Base-by-base conservation (phyloP, 2,797 vertebrate species). In the Sebastolobus altivelis region DNA sequence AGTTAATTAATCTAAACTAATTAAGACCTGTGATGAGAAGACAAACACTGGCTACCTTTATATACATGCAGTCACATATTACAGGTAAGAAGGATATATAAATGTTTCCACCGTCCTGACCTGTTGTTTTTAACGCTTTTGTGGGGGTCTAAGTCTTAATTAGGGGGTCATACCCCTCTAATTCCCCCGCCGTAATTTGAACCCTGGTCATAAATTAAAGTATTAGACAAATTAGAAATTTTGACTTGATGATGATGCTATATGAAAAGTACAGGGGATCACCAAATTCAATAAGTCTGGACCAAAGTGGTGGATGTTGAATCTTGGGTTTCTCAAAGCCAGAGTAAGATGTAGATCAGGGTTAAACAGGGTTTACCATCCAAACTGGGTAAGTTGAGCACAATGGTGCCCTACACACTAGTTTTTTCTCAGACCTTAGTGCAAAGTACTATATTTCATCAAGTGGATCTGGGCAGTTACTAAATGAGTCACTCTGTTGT, bases 1-100 rank as follows among this genome's bases (percentile, higher is more conserved):
- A 79, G 69, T 66, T 89, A 70, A 84, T 89, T 87, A 80, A 49
- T 82, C 65, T 25, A n/a, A 65, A 82, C 77, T 85, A 66, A 90
- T 83, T 85, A 76, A 83, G 85, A 85, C 22, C 13, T 37, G 65
- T 22, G 73, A 81, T 20, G 3, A 38, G 49, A 18, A 81, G 60
- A 71, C 60, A 56, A 14, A 62, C 60, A 62, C 67, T 6, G 14
- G 11, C 22, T 77, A 20, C 20, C 9, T 78, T 31, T 22, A 25
- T 4, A 55, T 22, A 12, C 31, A 58, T 5, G 0, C 54, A 40
- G 58, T 46, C 66, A 63, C 8, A 25, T 25, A 14, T 14, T 43
- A 43, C 40, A 43, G 40, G 40, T 43, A 43, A 43, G 13, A 43
- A 43, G 40, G 40, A 43, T 43, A 16, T 1, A 43, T 43, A 52